A percentile compares a stretch with the other conserved stretches of the same genome.
phyloP scores from a whole-genome alignment of 1,140 invertebrate genomes.

The Meloidogyne exigua region DNA sequence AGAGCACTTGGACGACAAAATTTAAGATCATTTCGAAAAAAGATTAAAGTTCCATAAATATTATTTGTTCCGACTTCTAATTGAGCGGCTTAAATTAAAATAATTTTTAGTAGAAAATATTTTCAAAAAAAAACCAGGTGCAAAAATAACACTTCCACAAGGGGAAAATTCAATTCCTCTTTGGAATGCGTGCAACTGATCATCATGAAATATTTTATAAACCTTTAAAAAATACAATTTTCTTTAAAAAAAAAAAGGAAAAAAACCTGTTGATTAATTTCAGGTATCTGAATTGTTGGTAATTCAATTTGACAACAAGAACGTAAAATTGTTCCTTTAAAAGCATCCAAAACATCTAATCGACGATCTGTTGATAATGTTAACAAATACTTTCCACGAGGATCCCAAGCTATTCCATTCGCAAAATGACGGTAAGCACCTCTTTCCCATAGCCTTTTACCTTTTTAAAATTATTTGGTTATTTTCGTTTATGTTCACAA shows the following conservation, averaged over 20 bases:
- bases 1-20: slow-evolving; percentile 42
- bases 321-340: slow-evolving; percentile 41
- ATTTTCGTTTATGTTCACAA: too few relatives aligned
- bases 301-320: slow-evolving; percentile 34
- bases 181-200: slow-evolving; percentile 42
- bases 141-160: slow-evolving; percentile 46
- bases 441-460: slow-evolving; percentile 36
- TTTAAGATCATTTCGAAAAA: slow-evolving; percentile 44
- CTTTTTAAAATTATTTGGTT: slow-evolving; percentile 28
- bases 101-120: neutral
- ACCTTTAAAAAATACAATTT: slow-evolving; percentile 31
- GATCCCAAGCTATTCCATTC: slow-evolving; percentile 48
- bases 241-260: neutral
- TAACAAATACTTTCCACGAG: slow-evolving; percentile 49
- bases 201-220: slow-evolving; percentile 52
- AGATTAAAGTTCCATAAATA: slow-evolving; percentile 50
- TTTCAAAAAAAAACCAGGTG: slow-evolving; percentile 38
- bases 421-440: slow-evolving; percentile 43
- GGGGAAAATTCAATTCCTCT: slow-evolving; percentile 48
- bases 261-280: slow-evolving; percentile 24
- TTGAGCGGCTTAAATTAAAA: slow-evolving; percentile 41
- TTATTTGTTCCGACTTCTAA: slow-evolving; percentile 40
- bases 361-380: slow-evolving; percentile 49
- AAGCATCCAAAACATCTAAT: slow-evolving; percentile 48
- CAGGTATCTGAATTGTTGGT: slow-evolving; percentile 25